phyloP scores from a whole-genome alignment of 1,140 invertebrate species.

The Nixonia krombeini region DNA sequence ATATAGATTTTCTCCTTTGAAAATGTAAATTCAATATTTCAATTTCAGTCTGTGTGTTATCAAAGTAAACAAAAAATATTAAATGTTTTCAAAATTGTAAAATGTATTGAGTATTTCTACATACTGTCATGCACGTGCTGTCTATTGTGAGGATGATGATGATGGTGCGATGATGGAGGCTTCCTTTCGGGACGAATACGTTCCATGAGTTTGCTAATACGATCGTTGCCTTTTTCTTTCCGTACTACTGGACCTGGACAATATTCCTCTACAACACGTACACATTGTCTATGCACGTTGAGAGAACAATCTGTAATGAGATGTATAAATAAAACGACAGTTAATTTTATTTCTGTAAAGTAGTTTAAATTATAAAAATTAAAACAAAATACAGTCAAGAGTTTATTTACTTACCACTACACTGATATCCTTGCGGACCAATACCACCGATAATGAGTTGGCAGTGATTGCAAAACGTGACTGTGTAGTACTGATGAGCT shows the following conservation, averaged over 20 bases:
- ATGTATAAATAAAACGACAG: too few relatives aligned
- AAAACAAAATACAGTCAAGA: too few relatives aligned
- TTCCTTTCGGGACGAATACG: conserved; percentile 78
- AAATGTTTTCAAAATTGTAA: conserved; percentile 2
- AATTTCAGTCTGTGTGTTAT: too few relatives aligned
- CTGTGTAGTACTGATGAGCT: conserved; percentile 89
- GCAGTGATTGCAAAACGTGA: conserved; percentile 94
- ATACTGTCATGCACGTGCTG: conserved; percentile 65
- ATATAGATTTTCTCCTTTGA: conserved; percentile 5
- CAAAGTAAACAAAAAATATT: background rate
- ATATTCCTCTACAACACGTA: conserved; percentile 85
- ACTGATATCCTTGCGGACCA: conserved; percentile 93
- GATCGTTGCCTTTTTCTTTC: conserved; percentile 77
- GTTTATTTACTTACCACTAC: conserved; percentile 81
- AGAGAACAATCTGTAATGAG: conserved; percentile 85
- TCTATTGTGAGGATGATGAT: conserved; percentile 49
- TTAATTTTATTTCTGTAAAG: too few relatives aligned
- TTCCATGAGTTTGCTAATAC: conserved; percentile 84
- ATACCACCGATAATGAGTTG: conserved; percentile 93
- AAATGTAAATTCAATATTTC: background rate
- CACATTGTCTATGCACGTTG: conserved; percentile 89
- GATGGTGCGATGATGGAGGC: conserved; percentile 62
- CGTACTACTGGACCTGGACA: conserved; percentile 84
- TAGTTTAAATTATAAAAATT: conserved; percentile 1
- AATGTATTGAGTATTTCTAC: too few relatives aligned